A percentile compares a stretch with the other conserved stretches of the same genome.
Conservation (phyloP, 2,113 vertebrate species). For the Psammodynastes pulverulentus region DNA sequence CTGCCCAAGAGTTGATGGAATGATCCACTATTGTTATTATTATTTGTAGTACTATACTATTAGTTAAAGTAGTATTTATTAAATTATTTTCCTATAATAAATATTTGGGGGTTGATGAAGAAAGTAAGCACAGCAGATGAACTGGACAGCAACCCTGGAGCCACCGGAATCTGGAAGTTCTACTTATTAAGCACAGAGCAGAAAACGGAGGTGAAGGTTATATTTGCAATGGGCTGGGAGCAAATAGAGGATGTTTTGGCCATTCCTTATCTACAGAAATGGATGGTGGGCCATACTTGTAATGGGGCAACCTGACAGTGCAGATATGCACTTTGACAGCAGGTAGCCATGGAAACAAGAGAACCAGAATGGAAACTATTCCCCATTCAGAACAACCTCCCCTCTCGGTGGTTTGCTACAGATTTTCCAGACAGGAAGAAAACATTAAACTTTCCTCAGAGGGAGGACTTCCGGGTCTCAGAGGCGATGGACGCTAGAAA, state of each 20-base stretch:
- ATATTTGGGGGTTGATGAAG: background rate
- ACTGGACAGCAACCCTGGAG: background rate
- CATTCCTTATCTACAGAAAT: background rate
- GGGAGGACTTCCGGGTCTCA: too few species aligned
- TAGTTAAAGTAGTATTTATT: background rate
- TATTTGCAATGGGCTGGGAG: background rate
- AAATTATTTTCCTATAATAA: background rate
- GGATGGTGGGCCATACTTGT: background rate
- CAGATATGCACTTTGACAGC: background rate
- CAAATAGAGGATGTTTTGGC: background rate
- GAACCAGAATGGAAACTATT: background rate
- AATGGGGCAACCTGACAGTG: background rate
- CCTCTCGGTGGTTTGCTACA: background rate
- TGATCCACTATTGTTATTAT: background rate
- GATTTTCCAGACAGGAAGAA: background rate
- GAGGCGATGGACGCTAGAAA: too few species aligned
- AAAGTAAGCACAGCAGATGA: background rate
- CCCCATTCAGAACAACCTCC: background rate
- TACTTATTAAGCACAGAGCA: background rate
- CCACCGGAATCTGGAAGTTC: background rate
- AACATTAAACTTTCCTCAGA: background rate
- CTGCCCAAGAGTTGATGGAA: background rate
- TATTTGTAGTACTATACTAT: background rate
- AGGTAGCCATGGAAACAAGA: background rate
- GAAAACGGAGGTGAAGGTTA: background rate